phyloP scores from a whole-genome alignment of 2,797 vertebrate genomes.

The Muscicapa striata region DNA sequence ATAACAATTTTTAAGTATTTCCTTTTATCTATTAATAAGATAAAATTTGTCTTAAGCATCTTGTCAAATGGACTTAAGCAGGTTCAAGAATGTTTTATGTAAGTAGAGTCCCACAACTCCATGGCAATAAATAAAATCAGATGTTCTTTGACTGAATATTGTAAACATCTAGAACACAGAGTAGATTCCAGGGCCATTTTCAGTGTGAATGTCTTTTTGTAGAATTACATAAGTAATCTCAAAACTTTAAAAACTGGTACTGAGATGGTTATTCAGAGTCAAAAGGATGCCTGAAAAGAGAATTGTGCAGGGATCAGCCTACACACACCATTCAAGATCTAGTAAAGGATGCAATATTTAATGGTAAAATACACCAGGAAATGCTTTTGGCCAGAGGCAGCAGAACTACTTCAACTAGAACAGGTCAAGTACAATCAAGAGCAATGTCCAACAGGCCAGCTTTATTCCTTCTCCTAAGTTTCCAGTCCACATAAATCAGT shows the following conservation, averaged over 20 bases:
- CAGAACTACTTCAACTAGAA: conserved; percentile 2
- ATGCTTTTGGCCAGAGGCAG: not conserved
- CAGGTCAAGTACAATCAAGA: not conserved
- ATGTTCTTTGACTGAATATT: not conserved
- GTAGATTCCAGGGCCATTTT: not conserved
- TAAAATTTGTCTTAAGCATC: not conserved
- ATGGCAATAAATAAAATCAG: not conserved
- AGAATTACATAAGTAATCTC: not conserved
- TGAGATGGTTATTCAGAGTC: not conserved
- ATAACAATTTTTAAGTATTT: not conserved
- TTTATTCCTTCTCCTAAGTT: not conserved
- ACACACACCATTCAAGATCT: not conserved
- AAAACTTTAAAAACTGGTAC: not conserved
- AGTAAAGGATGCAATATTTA: not conserved
- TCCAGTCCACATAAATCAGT: not conserved
- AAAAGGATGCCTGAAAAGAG: not conserved
- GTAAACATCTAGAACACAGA: not conserved
- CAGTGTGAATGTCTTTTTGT: not conserved
- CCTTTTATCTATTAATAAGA: not conserved
- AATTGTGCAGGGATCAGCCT: not conserved
- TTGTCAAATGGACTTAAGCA: not conserved
- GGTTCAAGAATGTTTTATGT: not conserved
- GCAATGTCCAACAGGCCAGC: not conserved
- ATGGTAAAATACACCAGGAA: not conserved
- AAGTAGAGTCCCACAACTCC: not conserved